Conservation (phyloP, 2,888 invertebrate species). For the Phalera bucephala region DNA sequence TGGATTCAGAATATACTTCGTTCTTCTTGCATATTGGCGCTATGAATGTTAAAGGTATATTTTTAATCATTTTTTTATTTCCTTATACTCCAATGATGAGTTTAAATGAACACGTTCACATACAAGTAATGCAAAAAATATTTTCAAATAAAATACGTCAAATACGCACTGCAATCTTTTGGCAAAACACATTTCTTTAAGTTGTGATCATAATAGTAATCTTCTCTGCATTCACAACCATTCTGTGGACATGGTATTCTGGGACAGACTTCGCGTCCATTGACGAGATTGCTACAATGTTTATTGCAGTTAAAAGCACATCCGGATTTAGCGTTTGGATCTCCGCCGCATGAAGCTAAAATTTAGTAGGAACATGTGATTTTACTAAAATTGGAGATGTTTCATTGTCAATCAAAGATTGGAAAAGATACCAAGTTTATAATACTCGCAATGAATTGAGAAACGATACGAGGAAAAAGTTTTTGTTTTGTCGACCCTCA, state of each 20-base stretch:
- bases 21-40: constrained; percentile 22
- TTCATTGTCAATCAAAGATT: too few species aligned
- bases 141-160: too few species aligned
- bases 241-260: constrained; percentile 19
- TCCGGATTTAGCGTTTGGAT: constrained; percentile 33
- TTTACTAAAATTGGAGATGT: too few species aligned
- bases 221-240: constrained; percentile 35
- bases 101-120: too few species aligned
- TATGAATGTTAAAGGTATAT: constrained; percentile 7
- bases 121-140: too few species aligned
- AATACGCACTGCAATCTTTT: constrained; percentile 21
- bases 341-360: constrained; percentile 33
- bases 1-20: constrained; percentile 31
- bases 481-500: too few species aligned
- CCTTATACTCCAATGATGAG: too few species aligned
- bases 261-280: constrained; percentile 10
- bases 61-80: too few species aligned
- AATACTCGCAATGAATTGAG: too few species aligned
- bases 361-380: too few species aligned
- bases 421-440: too few species aligned
- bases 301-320: constrained; percentile 34
- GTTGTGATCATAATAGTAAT: constrained; percentile 25
- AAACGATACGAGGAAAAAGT: too few species aligned
- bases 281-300: constrained; percentile 25
- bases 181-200: constrained; percentile 27